A percentile compares a stretch with the other conserved stretches of the same genome.
Conservation (phyloP, 2,797 vertebrate genomes). For the Salmo trutta region DNA sequence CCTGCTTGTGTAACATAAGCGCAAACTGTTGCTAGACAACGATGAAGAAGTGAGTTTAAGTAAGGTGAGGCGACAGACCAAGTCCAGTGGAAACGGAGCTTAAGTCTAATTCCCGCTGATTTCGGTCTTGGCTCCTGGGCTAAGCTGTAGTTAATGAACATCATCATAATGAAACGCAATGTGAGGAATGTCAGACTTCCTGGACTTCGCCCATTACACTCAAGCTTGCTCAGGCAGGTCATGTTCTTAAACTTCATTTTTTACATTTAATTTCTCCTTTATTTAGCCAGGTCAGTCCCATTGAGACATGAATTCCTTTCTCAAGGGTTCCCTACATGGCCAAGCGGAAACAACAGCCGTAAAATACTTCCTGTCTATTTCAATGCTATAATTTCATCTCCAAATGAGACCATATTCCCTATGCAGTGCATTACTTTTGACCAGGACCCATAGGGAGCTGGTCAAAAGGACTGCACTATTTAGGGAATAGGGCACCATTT, state of each 20-base stretch:
- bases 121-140: constrained; percentile 17
- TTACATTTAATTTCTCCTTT: neutral
- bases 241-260: neutral
- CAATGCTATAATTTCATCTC: neutral
- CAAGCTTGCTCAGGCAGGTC: constrained; percentile 4
- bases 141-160: constrained; percentile 44
- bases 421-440: neutral
- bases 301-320: neutral
- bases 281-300: neutral
- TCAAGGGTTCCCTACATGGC: neutral
- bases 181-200: constrained; percentile 13
- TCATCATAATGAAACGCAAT: constrained; percentile 20
- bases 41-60: neutral
- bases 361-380: neutral
- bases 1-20: neutral
- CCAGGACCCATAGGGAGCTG: neutral
- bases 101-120: constrained; percentile 36
- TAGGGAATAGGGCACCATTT: neutral
- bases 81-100: constrained; percentile 24
- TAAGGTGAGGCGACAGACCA: constrained; percentile 17
- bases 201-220: constrained; percentile 9
- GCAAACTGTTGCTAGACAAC: neutral
- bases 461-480: neutral
- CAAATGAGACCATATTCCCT: neutral
- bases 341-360: neutral